Percentiles rank a stretch among this genome's conserved stretches.
Conservation (phyloP, 2,888 invertebrate genomes). For the Gymnoscelis rufifasciata region DNA sequence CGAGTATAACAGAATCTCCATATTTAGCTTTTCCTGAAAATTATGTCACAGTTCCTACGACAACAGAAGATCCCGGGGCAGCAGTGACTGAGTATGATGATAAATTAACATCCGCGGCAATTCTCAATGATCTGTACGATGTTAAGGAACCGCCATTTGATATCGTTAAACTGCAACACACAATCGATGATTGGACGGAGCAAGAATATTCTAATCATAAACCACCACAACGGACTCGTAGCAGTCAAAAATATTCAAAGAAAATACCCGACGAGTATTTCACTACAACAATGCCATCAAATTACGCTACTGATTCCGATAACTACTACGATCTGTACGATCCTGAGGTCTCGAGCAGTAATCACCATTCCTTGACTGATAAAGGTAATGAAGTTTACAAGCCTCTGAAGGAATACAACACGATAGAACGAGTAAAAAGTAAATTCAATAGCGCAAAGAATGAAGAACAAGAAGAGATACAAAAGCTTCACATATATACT, state of each 20-base stretch:
- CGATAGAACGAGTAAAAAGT: slow-evolving; percentile 52
- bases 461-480: slow-evolving; percentile 44
- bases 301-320: slow-evolving; percentile 48
- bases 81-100: slow-evolving; percentile 71
- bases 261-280: slow-evolving; percentile 88
- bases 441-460: slow-evolving; percentile 46
- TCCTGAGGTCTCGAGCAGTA: slow-evolving; percentile 70
- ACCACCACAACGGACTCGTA: slow-evolving; percentile 70
- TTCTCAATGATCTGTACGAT: slow-evolving; percentile 60
- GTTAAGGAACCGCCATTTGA: slow-evolving; percentile 82
- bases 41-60: slow-evolving; percentile 39
- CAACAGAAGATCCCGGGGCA: slow-evolving; percentile 45
- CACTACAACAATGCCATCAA: slow-evolving; percentile 78
- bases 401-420: slow-evolving; percentile 55
- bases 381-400: slow-evolving; percentile 42
- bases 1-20: slow-evolving; percentile 50
- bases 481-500: slow-evolving; percentile 63
- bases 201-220: slow-evolving; percentile 82
- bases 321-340: slow-evolving; percentile 64
- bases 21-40: slow-evolving; percentile 39
- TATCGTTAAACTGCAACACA: slow-evolving; percentile 86
- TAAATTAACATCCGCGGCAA: slow-evolving; percentile 60
- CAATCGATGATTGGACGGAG: slow-evolving; percentile 91
- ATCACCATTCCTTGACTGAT: slow-evolving; percentile 60
- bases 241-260: slow-evolving; percentile 82